Conservation (phyloP, 2,797 vertebrate genomes). For the Alcedo quadribrachys region DNA sequence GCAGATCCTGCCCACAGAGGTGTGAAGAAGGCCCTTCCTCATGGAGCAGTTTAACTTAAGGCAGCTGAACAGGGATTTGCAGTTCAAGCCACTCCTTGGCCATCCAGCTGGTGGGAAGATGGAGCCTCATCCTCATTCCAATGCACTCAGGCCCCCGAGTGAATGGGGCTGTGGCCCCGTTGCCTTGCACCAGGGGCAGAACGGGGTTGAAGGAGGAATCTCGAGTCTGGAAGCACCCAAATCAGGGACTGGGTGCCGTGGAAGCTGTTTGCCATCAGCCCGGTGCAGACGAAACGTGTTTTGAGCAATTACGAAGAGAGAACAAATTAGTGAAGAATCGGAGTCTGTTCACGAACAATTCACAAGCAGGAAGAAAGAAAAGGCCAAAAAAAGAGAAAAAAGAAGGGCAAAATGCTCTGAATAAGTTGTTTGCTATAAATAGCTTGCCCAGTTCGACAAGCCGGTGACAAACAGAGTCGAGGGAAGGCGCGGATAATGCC, state of each 20-base stretch:
- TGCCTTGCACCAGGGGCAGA: rapidly evolving
- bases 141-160: rapidly evolving
- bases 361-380: conserved; percentile 8
- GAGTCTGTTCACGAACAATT: conserved; percentile 37
- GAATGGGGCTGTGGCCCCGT: rapidly evolving
- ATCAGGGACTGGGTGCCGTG: rapidly evolving
- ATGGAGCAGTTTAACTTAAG: rapidly evolving
- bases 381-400: too few relatives aligned
- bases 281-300: background rate
- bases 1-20: rapidly evolving
- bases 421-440: conserved; percentile 55
- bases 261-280: conserved; percentile 46
- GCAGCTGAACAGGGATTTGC: background rate
- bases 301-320: background rate
- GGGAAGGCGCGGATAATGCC: conserved; percentile 22
- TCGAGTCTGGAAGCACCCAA: background rate
- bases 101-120: background rate
- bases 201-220: background rate
- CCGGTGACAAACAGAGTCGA: conserved; percentile 5
- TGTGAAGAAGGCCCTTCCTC: background rate
- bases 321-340: conserved; percentile 49
- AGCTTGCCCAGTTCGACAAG: conserved; percentile 24
- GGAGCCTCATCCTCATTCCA: background rate
- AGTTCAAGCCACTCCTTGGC: rapidly evolving
- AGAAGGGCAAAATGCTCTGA: conserved; percentile 19